A percentile compares a stretch with the other conserved stretches of the same genome.
phyloP scores from a whole-genome alignment of 2,113 vertebrate genomes.

The Podilymbus podiceps region DNA sequence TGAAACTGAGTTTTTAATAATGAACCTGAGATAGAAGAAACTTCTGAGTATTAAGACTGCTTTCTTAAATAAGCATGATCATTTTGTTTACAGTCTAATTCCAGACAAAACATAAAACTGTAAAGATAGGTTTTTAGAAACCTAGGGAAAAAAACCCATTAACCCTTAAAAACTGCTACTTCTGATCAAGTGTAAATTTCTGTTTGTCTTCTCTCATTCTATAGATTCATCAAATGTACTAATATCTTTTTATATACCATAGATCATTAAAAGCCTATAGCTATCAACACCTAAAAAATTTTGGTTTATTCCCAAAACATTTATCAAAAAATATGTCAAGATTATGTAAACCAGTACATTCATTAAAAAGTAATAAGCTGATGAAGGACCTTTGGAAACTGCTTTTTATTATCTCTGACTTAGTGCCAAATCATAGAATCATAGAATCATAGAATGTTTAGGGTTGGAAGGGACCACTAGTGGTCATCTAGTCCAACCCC shows the following conservation, averaged over 20 bases:
- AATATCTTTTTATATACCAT: rapidly evolving
- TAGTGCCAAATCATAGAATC: neutral
- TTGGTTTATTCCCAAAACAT: rapidly evolving
- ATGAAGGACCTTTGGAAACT: neutral
- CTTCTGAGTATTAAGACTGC: neutral
- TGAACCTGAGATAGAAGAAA: neutral
- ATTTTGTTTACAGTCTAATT: neutral
- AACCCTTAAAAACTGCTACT: neutral
- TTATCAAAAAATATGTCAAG: neutral
- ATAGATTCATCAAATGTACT: neutral
- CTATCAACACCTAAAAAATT: neutral
- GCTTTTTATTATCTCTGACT: neutral
- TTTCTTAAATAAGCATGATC: neutral
- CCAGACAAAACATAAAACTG: neutral
- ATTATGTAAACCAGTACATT: neutral
- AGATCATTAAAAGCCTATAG: neutral
- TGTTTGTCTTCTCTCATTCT: neutral
- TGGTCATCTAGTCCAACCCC: too few species aligned
- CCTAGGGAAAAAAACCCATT: neutral
- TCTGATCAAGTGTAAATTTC: neutral
- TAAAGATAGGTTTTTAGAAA: neutral
- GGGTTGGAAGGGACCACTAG: too few species aligned
- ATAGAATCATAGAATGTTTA: too few species aligned
- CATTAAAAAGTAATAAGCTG: neutral
- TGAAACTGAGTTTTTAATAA: neutral